These are phyloP conservation scores for Triplophysa yarkandensis DNA, from an alignment of 2,797 vertebrate genomes.

Conservation along the genomic window DNA sequence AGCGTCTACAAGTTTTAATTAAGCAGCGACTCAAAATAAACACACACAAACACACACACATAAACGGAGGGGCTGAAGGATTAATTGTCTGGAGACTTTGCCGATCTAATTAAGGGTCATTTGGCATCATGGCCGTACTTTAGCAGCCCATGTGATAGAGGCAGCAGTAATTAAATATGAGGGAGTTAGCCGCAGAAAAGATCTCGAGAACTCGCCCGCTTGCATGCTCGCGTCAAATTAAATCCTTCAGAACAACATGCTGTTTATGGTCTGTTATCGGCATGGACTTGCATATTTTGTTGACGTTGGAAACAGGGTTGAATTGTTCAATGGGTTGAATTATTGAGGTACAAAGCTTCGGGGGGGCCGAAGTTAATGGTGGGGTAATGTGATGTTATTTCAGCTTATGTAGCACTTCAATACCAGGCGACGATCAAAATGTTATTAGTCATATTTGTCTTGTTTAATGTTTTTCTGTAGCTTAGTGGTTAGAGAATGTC, in stretches of 20 bases:
- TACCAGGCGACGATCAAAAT: slow-evolving; percentile 36
- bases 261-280: slow-evolving; percentile 69
- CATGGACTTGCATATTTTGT: slow-evolving; percentile 69
- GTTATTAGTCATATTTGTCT: slow-evolving; percentile 5
- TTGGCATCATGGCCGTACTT: slow-evolving; percentile 70
- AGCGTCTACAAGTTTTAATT: slow-evolving; percentile 73
- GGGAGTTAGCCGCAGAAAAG: slow-evolving; percentile 63
- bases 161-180: slow-evolving; percentile 72
- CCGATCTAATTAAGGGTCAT: slow-evolving; percentile 78
- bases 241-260: slow-evolving; percentile 73
- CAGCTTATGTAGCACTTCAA: slow-evolving; percentile 44
- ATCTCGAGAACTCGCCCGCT: slow-evolving; percentile 72
- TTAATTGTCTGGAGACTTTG: slow-evolving; percentile 66
- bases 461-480: no score
- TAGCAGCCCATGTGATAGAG: slow-evolving; percentile 64
- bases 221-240: slow-evolving; percentile 73
- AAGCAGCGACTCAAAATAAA: slow-evolving; percentile 56
- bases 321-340: slow-evolving; percentile 25
- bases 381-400: slow-evolving; percentile 40
- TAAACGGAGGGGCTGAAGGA: slow-evolving; percentile 52
- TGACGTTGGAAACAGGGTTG: slow-evolving; percentile 58
- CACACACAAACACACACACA: slow-evolving; percentile 43
- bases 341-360: not conserved
- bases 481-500: no score
- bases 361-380: slow-evolving; percentile 10